A percentile compares a stretch with the other conserved stretches of the same genome.
Evolutionary conservation across 2,797 vertebrate species (phyloP).

Genomic region (Hyperoplus immaculatus): DNA sequence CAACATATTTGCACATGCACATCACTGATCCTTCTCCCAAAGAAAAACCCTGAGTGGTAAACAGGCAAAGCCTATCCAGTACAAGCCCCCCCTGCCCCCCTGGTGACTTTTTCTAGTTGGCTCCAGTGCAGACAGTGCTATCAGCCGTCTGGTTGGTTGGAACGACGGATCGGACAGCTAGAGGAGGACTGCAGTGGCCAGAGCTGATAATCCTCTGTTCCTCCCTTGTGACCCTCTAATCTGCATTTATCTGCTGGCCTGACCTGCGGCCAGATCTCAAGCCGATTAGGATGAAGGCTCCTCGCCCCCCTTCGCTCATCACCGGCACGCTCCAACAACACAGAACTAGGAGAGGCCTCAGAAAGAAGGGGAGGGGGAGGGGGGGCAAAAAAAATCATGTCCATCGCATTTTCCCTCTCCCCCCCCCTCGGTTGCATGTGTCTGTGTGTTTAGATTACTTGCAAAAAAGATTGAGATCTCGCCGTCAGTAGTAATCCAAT

Average conservation of each 20-base stretch:
- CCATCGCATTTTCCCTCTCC: not conserved
- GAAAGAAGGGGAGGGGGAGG: not conserved
- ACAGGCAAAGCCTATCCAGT: slow-evolving; percentile 7
- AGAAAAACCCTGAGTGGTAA: not conserved
- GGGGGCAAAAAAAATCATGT: not conserved
- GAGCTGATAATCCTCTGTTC: slow-evolving; percentile 87
- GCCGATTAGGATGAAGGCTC: slow-evolving; percentile 86
- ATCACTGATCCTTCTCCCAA: not conserved
- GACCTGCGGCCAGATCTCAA: slow-evolving; percentile 84
- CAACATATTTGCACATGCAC: not conserved
- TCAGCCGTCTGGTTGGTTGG: slow-evolving; percentile 30
- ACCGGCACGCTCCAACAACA: slow-evolving; percentile 42
- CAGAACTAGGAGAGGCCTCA: slow-evolving; percentile 17
- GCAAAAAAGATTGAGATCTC: slow-evolving; percentile 35
- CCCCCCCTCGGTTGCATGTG: not conserved
- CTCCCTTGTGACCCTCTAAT: slow-evolving; percentile 91
- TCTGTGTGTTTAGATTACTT: slow-evolving; percentile 39
- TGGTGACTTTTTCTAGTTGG: slow-evolving; percentile 24
- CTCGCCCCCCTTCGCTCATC: slow-evolving; percentile 55
- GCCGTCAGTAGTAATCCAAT: slow-evolving; percentile 31
- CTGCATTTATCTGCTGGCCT: slow-evolving; percentile 86
- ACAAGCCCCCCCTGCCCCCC: not conserved
- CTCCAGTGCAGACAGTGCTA: slow-evolving; percentile 30
- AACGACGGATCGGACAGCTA: slow-evolving; percentile 23
- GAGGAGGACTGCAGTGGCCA: slow-evolving; percentile 48